Evolutionary conservation across 2,888 invertebrate genomes (phyloP), one percentile per base, ranked within the genome.

Genomic region (Metalampra italica): DNA sequence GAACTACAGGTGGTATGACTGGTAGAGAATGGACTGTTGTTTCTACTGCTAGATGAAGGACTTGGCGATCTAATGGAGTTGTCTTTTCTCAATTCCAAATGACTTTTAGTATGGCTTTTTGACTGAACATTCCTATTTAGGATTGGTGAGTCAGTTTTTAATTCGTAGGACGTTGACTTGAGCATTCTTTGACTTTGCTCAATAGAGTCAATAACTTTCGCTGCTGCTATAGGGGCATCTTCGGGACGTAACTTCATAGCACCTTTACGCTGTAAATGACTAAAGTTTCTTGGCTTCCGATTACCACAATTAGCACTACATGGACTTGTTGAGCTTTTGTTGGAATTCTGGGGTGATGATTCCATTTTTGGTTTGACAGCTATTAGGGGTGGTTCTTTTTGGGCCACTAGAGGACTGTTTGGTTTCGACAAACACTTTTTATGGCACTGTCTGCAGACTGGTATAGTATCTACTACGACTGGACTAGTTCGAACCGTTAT

Each of bases 401-500:
- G 88, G 12, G 90, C 83, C 50, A 88, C 69, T 62, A 88, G 70
- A 7, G 89, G 90, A 62, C 88, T 90, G 60, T 90, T 91, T 53
- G 90, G 90, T 67, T 90, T 90, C 7, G 91, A 91, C 56, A 93
- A 91, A 82, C 94, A 95, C 69, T 94, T 94, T 82, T 93, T 94
- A 70, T 94, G 95, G 81, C 95, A 95, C 78, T 94, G 93, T 58
- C 93, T 92, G 81, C 95, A 95, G 48, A 95, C 93, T 47, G 93
- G 91, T 66, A 94, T 90, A 50, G 93, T 92, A 79, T 94, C 94
- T 53, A 93, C 92, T 46, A 92, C 92, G 51, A 93, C 91, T 52
- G 94, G 94, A 78, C 94, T 94, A 45, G 94, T 94, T 66, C 94
- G 91, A 49, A 95, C 94, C 44, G 94, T 94, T 59, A 94, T 94